Percentiles rank a stretch among this genome's conserved stretches.
These are phyloP conservation scores for Nettapus auritus DNA, from an alignment of 2,113 vertebrate species.

Conservation along the genomic window DNA sequence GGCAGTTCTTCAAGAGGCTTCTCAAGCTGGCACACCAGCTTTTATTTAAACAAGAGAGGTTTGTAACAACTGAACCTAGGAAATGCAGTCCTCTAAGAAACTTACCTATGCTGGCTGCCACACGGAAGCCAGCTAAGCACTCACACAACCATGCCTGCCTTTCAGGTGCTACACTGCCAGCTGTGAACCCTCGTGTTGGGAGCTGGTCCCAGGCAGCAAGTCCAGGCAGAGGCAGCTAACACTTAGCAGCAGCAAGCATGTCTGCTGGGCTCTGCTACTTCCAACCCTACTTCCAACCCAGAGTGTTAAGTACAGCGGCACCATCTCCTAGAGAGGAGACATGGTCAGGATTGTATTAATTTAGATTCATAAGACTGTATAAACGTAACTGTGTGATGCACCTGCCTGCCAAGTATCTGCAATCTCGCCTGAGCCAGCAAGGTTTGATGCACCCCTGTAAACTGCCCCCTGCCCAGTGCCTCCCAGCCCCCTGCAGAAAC, in stretches of 20 bases:
- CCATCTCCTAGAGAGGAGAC: neutral
- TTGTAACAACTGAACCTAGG: neutral
- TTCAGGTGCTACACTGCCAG: neutral
- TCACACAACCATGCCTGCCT: neutral
- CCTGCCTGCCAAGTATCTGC: neutral
- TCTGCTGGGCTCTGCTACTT: neutral
- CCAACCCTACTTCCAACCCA: neutral
- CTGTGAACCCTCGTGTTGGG: rapidly evolving
- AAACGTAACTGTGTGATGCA: neutral
- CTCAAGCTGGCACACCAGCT: neutral
- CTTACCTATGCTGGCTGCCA: neutral
- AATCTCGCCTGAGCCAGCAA: neutral
- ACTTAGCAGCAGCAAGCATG: neutral
- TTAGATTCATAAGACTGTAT: neutral
- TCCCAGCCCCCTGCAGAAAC: neutral
- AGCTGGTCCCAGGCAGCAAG: neutral
- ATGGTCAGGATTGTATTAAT: neutral
- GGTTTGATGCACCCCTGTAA: rapidly evolving
- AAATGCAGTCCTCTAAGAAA: neutral
- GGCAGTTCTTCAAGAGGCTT: neutral
- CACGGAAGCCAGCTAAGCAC: neutral
- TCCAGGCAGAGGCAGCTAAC: neutral
- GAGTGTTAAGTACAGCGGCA: neutral
- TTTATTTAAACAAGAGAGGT: neutral
- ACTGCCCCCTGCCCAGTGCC: neutral